These are phyloP conservation scores for Aleiodes alternator DNA, from an alignment of 2,888 invertebrate species.

Conservation along the genomic window DNA sequence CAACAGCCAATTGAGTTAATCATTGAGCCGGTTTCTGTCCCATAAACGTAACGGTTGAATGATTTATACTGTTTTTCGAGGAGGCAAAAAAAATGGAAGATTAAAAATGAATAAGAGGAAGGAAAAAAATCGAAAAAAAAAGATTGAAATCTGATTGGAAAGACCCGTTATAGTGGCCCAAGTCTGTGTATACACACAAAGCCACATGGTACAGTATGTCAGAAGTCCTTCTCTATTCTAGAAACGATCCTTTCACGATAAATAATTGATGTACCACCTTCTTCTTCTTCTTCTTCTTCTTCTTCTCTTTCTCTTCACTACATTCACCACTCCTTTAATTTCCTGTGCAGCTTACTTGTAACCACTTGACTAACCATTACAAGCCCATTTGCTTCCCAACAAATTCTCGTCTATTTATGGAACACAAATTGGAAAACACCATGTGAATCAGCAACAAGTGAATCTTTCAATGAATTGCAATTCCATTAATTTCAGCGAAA, in stretches of 20 bases:
- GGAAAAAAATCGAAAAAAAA: neutral
- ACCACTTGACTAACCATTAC: conserved; percentile 20
- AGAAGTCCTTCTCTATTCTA: conserved; percentile 41
- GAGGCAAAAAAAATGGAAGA: conserved; percentile 23
- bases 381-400: conserved; percentile 14
- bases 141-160: conserved; percentile 44
- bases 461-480: neutral
- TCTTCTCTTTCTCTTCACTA: neutral
- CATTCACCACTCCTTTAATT: conserved; percentile 33
- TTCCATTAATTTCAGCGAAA: neutral
- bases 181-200: conserved; percentile 59
- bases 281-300: too few species aligned
- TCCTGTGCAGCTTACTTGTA: conserved; percentile 21
- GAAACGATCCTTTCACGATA: conserved; percentile 48
- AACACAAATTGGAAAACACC: conserved; percentile 26
- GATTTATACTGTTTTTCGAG: neutral
- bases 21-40: neutral
- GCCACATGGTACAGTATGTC: conserved; percentile 28
- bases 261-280: conserved; percentile 54
- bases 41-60: conserved; percentile 24
- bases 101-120: conserved; percentile 14
- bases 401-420: conserved; percentile 42
- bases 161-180: conserved; percentile 70
- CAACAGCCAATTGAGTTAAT: conserved; percentile 1
- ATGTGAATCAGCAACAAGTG: conserved; percentile 39